Conservation (phyloP, 1,140 invertebrate species). For the Onthophagus taurus region DNA sequence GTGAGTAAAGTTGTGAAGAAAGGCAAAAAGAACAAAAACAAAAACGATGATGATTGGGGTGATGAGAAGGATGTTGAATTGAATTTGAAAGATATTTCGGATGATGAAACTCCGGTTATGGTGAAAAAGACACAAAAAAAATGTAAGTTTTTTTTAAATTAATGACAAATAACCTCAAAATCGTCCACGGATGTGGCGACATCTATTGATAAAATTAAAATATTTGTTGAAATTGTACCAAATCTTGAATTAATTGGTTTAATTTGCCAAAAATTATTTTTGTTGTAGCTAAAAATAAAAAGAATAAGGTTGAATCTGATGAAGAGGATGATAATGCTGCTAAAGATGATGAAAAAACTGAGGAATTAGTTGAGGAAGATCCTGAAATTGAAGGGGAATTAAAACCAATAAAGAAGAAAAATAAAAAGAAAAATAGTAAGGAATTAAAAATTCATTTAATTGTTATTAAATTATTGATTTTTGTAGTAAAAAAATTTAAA, state of each 20-base stretch:
- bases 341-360: conserved; percentile 5
- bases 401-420: background rate
- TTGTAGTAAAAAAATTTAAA: background rate
- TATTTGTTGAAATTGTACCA: too few species aligned
- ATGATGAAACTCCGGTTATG: conserved; percentile 42
- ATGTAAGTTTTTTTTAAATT: too few species aligned
- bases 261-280: too few species aligned
- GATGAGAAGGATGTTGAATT: conserved; percentile 37
- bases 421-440: conserved; percentile 9
- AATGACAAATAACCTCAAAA: conserved; percentile 21
- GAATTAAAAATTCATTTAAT: too few species aligned
- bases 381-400: conserved; percentile 1
- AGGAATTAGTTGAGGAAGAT: background rate
- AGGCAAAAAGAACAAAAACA: conserved; percentile 10
- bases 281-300: conserved; percentile 6
- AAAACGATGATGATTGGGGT: conserved; percentile 40
- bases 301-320: conserved; percentile 11
- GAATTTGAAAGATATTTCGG: conserved; percentile 31
- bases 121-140: conserved; percentile 44
- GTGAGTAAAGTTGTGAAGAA: conserved; percentile 3
- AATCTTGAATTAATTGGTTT: too few species aligned
- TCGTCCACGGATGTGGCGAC: too few species aligned
- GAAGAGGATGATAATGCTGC: conserved; percentile 10
- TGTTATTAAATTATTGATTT: too few species aligned
- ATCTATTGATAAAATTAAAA: too few species aligned